Evolutionary conservation across 2,113 vertebrate genomes (phyloP).

Genomic region (Ardeotis arabs): DNA sequence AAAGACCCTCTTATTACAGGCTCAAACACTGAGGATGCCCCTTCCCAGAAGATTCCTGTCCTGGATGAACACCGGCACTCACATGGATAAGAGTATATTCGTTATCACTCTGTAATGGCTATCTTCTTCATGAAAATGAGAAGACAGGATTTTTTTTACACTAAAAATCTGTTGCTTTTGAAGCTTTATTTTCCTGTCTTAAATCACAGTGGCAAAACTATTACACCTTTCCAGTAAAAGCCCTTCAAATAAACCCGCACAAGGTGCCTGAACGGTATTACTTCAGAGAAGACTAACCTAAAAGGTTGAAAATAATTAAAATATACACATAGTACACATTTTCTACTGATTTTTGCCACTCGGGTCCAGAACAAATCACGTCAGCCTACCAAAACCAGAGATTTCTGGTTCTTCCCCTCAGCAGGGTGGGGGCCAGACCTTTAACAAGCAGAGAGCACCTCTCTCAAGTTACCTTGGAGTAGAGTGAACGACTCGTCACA

Average conservation of each 20-base stretch:
- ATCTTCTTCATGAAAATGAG: neutral
- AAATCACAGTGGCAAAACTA: neutral
- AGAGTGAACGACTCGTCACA: neutral
- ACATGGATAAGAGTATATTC: accelerated
- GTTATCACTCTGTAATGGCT: accelerated
- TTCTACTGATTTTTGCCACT: neutral
- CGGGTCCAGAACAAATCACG: accelerated
- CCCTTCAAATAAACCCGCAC: neutral
- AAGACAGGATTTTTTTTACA: too few relatives aligned
- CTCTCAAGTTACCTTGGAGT: neutral
- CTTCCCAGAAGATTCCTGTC: neutral
- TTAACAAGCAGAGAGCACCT: neutral
- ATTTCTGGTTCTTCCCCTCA: neutral
- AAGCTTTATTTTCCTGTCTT: neutral
- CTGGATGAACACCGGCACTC: neutral
- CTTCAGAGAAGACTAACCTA: neutral
- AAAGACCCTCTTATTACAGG: accelerated
- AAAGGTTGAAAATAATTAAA: neutral
- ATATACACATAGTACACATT: accelerated
- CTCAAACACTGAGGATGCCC: neutral
- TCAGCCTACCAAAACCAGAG: neutral
- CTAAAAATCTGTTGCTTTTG: neutral
- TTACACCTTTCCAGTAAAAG: neutral
- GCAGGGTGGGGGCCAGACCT: neutral
- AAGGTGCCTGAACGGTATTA: neutral